Percentiles rank a stretch among this genome's conserved stretches.
These are phyloP conservation scores for Ariolimax columbianus DNA, from an alignment of 2,888 invertebrate genomes.

Conservation along the genomic window DNA sequence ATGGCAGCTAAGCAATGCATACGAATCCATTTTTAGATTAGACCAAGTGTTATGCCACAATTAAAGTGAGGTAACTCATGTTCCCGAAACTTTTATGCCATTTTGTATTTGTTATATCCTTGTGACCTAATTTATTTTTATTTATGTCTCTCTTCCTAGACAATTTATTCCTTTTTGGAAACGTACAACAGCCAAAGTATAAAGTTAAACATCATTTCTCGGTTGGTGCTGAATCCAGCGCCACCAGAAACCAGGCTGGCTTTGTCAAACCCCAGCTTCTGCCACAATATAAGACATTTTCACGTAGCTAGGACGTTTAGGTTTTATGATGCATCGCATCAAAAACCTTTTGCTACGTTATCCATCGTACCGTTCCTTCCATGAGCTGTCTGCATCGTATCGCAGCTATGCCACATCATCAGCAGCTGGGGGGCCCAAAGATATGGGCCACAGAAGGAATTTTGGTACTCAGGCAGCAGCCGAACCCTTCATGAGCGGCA, in stretches of 20 bases:
- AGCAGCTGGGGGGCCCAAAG: conserved; percentile 55
- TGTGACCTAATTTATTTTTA: background rate
- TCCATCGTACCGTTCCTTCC: conserved; percentile 50
- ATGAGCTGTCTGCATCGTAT: conserved; percentile 56
- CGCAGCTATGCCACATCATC: conserved; percentile 52
- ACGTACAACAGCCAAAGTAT: too few relatives aligned
- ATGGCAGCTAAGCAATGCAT: background rate
- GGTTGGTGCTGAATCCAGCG: conserved; percentile 23
- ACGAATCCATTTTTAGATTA: too few relatives aligned
- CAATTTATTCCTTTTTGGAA: background rate
- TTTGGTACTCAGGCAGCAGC: conserved; percentile 75
- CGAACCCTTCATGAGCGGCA: conserved; percentile 97
- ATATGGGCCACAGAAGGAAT: conserved; percentile 42
- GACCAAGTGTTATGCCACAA: background rate
- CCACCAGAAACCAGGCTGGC: conserved; percentile 47
- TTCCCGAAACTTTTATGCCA: background rate
- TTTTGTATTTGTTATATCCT: background rate
- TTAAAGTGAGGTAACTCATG: background rate
- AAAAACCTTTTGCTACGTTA: conserved; percentile 54
- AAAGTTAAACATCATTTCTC: background rate
- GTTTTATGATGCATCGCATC: conserved; percentile 63
- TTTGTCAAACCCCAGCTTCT: conserved; percentile 64
- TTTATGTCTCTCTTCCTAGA: background rate
- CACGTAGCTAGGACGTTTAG: conserved; percentile 67
- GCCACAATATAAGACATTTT: conserved; percentile 73